phyloP scores from a whole-genome alignment of 2,888 invertebrate species.

The Bombylius major region DNA sequence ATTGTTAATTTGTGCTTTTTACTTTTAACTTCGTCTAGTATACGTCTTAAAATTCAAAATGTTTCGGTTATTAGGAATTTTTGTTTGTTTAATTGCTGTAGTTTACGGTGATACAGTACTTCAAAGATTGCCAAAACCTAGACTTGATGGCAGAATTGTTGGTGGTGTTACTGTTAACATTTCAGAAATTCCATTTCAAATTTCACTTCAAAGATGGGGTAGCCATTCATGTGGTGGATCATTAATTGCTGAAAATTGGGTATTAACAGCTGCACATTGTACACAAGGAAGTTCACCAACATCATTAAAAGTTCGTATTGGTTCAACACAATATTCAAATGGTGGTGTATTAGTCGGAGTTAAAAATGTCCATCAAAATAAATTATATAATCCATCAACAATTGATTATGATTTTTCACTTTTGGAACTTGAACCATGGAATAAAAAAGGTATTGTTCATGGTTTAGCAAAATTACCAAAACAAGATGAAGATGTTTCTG shows the following conservation, averaged over 20 bases:
- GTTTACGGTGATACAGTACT: not conserved
- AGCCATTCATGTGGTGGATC: conserved; percentile 38
- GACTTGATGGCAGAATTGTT: conserved; percentile 32
- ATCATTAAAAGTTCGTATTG: conserved; percentile 28
- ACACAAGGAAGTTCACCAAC: conserved; percentile 15
- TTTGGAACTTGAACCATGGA: conserved; percentile 26
- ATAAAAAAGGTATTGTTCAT: conserved; percentile 17
- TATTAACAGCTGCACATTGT: conserved; percentile 39
- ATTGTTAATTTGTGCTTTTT: no score
- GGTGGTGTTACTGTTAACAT: conserved; percentile 35
- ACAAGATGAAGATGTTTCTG: conserved; percentile 17
- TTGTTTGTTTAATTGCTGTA: not conserved
- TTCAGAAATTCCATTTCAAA: conserved; percentile 36
- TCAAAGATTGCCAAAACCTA: not conserved
- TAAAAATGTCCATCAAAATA: conserved; percentile 25
- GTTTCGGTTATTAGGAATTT: not conserved
- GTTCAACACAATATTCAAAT: conserved; percentile 26
- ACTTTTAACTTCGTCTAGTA: no score
- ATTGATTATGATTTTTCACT: conserved; percentile 38
- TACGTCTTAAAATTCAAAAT: no score
- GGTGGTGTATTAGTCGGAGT: conserved; percentile 32
- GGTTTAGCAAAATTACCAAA: conserved; percentile 22
- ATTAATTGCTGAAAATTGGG: conserved; percentile 28
- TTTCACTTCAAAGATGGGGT: conserved; percentile 31
- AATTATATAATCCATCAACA: conserved; percentile 27